phyloP scores from a whole-genome alignment of 2,797 vertebrate species.

The Coluber constrictor region DNA sequence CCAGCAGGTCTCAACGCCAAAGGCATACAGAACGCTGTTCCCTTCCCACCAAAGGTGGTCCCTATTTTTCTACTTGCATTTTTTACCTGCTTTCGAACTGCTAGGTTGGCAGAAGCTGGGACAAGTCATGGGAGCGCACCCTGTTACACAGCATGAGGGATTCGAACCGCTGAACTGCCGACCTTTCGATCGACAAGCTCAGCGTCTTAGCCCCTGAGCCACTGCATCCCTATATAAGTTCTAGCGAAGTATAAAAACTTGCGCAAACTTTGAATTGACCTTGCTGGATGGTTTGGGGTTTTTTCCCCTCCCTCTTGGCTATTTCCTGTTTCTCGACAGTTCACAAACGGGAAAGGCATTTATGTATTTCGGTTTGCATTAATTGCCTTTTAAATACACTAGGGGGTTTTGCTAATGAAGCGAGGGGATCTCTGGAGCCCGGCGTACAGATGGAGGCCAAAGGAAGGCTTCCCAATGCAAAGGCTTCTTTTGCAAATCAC shows the following conservation, averaged over 20 bases:
- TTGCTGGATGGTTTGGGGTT: background rate
- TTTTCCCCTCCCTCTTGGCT: background rate
- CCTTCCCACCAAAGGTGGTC: too few species aligned
- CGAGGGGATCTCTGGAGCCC: background rate
- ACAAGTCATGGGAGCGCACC: too few species aligned
- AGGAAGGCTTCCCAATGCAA: background rate
- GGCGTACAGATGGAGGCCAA: background rate
- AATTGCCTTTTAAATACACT: background rate
- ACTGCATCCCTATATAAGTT: background rate
- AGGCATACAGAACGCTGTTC: too few species aligned
- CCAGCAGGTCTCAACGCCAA: too few species aligned
- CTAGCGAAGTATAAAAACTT: background rate
- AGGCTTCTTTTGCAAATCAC: background rate
- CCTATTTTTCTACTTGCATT: too few species aligned
- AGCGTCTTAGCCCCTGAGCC: too few species aligned
- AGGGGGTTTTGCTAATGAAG: background rate
- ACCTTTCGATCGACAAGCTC: too few species aligned
- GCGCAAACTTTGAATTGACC: background rate
- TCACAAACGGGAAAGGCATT: background rate
- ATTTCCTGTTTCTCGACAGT: background rate
- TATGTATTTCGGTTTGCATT: background rate
- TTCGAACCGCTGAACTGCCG: too few species aligned
- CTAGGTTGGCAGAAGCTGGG: too few species aligned
- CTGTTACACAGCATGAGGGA: fast-evolving
- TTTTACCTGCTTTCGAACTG: too few species aligned